Base-by-base conservation (phyloP, 2,888 invertebrate genomes). In the Eutolmus rufibarbis region DNA sequence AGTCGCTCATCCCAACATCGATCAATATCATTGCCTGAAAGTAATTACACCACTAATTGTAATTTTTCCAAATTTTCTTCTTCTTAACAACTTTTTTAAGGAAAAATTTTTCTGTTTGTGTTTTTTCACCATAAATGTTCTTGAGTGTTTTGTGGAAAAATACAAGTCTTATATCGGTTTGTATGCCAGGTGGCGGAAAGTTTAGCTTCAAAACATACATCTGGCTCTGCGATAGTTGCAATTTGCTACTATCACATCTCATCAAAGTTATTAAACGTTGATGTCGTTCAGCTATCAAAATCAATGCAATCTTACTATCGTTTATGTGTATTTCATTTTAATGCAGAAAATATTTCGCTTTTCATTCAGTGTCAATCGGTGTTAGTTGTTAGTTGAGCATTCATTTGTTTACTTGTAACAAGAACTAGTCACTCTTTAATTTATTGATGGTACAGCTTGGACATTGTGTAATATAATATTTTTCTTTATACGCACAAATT, bases 21-120 rank as follows among this genome's bases (percentile, higher is more conserved):
- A 92, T 96, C 96, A 94, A 96, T 96, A 94, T 96, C 96, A 93
- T 95, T 96, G 93, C 96, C 96, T 92, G 96, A 96, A 96, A 96
- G 96, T 96, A 96, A 92, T 91, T 92, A 92, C 91, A 89, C 90
- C 89, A 89, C 88, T 89, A 89, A 89, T 89, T 89, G 89, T 89
- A 89, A 89, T 89, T 89, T 89, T 89, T 89, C 76, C 8, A 56
- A 51, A 77, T 77, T 76, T 77, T 89, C 88, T 88, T 89, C 89
- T 89, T 89, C 77, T 86, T 78, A 77, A 56, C 56, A 76, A 86
- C 34, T 88, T 88, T 40, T 89, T 89, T 89, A 85, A 66, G 89
- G 89, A 89, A 23, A 88, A 76, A 87, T 90, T 88, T 89, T 85
- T 85, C 46, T 66, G 40, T 76, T 51, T 82, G 76, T 82, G 34